phyloP scores from a whole-genome alignment of 2,113 vertebrate genomes.

The Patagioenas fasciata region DNA sequence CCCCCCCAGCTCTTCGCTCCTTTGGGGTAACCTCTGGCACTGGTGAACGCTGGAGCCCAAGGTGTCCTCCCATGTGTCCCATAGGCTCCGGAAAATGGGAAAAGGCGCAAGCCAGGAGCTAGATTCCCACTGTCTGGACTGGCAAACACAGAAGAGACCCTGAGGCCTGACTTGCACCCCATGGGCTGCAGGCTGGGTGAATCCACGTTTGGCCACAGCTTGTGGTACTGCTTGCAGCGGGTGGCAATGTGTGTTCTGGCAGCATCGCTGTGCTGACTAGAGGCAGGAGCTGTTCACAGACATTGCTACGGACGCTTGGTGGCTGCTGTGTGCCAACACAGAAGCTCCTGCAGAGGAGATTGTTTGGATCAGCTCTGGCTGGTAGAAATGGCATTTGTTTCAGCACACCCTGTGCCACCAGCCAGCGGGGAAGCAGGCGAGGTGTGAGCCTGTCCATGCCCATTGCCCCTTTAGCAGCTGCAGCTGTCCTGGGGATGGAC shows the following conservation, averaged over 20 bases:
- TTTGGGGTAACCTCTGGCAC: neutral
- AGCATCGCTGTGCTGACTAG: neutral
- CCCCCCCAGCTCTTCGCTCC: neutral
- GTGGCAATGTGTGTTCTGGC: neutral
- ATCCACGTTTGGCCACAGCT: neutral
- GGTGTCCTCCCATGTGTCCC: fast-evolving
- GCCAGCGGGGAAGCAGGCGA: fast-evolving
- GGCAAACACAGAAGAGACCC: neutral
- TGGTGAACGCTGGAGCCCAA: fast-evolving
- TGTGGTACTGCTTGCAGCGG: neutral
- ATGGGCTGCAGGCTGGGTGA: neutral
- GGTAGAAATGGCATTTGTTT: neutral
- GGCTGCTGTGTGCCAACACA: neutral
- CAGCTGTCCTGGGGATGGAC: neutral
- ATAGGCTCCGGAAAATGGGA: fast-evolving
- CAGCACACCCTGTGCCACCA: fast-evolving
- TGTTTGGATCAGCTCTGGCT: neutral
- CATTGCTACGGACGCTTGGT: neutral
- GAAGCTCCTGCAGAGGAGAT: neutral
- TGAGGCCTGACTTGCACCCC: neutral
- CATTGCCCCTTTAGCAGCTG: fast-evolving
- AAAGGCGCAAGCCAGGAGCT: neutral
- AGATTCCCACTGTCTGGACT: neutral
- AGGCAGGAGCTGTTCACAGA: neutral
- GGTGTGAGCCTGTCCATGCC: neutral